Base-by-base conservation (phyloP, 2,113 vertebrate species). In the Oncorhynchus nerka region DNA sequence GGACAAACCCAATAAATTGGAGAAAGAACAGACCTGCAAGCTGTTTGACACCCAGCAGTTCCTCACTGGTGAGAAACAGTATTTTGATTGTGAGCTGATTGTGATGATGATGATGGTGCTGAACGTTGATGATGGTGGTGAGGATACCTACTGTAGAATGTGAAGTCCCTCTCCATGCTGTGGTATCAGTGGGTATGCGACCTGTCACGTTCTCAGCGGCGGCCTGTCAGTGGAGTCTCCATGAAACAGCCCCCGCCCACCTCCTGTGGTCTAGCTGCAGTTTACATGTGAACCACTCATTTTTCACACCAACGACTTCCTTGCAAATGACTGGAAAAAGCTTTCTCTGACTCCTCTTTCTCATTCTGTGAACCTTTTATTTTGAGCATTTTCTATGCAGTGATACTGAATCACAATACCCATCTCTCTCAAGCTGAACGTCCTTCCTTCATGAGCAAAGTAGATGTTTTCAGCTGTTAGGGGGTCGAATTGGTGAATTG, bases 31-130 rank as follows among this genome's bases (percentile, higher is more conserved):
- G 85, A 94, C 94, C 0, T 97, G 95, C 93, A 99, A 98, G 79
- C 92, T 99, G 55, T 97, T 99, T 68, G 97, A 99, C 81, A 98
- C 96, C 0, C 96, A 98, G 90, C 96, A 98, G 73, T 99, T 99
- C 78, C 88, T 98, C 28, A 91, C 94, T 91, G 98, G 98, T 99
- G 90, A 91, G 89, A 19, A 49, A 3, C 48, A 24, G 39, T n/a
- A 48, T 4, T 13, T 39, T 55, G 28, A 26, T 64, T 13, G 8
- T 45, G 57, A 45, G 4, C 7, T 26, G 6, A 6, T 28, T 71
- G 24, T 15, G 20, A 51, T 28, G 13, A 51, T 28, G 13, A 9
- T 62, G 20, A 64, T 61, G 30, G 15, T 5, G 8, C 26, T 7
- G 15, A 20, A 72, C 6, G 30, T 16, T 68, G 28, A 68, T 30